phyloP scores from a whole-genome alignment of 1,140 invertebrate genomes.

The Dermatophagoides farinae region DNA sequence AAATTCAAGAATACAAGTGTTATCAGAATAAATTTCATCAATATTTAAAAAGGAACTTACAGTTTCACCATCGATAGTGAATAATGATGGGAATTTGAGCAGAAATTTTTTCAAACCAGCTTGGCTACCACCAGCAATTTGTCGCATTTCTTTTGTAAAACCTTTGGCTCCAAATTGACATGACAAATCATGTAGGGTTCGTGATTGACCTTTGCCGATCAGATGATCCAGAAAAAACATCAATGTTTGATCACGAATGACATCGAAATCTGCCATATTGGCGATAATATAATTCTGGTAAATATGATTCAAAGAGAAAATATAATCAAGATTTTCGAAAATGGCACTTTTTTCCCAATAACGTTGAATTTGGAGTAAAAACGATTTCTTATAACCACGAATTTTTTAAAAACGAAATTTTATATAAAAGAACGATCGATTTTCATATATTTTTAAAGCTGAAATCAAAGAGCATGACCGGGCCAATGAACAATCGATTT shows the following conservation, averaged over 20 bases:
- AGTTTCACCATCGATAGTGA: constrained; percentile 72
- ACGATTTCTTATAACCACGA: no score
- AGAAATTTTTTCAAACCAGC: constrained; percentile 71
- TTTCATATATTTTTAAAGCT: no score
- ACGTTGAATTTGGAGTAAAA: no score
- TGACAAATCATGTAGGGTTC: constrained; percentile 81
- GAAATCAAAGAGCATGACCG: no score
- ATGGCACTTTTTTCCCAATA: no score
- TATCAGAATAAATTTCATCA: background rate
- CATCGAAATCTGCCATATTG: constrained; percentile 78
- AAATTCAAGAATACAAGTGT: background rate
- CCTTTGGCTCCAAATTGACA: constrained; percentile 90
- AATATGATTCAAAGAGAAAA: background rate
- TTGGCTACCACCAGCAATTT: constrained; percentile 81
- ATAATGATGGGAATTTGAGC: constrained; percentile 70
- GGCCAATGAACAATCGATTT: no score
- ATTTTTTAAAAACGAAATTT: no score
- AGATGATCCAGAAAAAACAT: constrained; percentile 87
- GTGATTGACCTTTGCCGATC: constrained; percentile 67
- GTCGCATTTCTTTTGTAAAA: constrained; percentile 63
- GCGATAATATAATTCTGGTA: background rate
- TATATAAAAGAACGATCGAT: no score
- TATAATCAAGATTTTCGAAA: no score
- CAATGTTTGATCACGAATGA: constrained; percentile 74
- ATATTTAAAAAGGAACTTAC: constrained; percentile 32